Conservation (phyloP, 2,797 vertebrate species). For the Falco peregrinus region DNA sequence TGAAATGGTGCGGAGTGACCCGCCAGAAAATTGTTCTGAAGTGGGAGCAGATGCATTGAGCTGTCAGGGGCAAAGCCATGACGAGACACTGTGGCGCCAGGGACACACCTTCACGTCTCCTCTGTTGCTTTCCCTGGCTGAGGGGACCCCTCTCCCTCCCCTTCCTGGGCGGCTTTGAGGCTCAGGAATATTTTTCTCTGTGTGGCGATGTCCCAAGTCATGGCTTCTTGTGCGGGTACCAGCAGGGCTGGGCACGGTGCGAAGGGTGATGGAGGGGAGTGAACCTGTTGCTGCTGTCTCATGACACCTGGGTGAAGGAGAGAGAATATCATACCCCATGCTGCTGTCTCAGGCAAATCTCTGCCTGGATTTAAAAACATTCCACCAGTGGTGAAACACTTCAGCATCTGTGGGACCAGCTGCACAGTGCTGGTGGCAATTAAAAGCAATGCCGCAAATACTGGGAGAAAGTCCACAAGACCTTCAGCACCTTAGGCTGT, state of each 20-base stretch:
- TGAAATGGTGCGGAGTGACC: slow-evolving; percentile 51
- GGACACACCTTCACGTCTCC: slow-evolving; percentile 25
- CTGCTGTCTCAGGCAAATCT: background rate
- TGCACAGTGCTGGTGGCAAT: background rate
- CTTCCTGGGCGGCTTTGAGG: background rate
- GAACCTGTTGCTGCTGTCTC: background rate
- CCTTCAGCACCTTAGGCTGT: background rate
- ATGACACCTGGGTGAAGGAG: background rate
- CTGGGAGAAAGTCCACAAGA: background rate
- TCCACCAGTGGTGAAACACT: rapidly evolving
- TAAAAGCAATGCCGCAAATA: background rate
- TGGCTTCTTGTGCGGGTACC: background rate
- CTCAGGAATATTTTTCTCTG: background rate
- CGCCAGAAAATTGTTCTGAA: slow-evolving; percentile 12
- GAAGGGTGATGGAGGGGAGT: rapidly evolving
- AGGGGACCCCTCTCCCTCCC: background rate
- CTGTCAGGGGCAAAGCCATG: slow-evolving; percentile 57
- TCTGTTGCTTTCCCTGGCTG: background rate
- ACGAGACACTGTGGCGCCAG: slow-evolving; percentile 14
- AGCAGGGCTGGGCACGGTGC: rapidly evolving
- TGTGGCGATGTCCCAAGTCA: background rate
- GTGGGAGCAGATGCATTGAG: slow-evolving; percentile 63
- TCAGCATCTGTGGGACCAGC: background rate
- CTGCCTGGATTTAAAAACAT: background rate
- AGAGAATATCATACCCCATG: background rate